phyloP scores from a whole-genome alignment of 2,113 vertebrate species.

The Melanerpes aurifrons region DNA sequence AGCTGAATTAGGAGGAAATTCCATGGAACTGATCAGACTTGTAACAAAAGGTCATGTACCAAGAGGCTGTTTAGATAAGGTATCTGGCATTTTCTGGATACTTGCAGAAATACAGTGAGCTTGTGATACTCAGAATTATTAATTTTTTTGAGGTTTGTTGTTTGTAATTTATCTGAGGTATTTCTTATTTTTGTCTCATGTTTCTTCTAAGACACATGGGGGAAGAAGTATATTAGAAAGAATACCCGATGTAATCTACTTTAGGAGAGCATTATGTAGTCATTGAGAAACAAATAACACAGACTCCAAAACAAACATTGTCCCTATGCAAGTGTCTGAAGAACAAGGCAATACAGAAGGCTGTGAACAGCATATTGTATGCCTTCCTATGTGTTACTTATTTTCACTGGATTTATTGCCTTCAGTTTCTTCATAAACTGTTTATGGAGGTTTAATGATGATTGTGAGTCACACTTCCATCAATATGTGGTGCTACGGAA shows the following conservation, averaged over 20 bases:
- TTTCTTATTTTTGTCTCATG: not conserved
- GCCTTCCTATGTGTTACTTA: not conserved
- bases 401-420: not conserved
- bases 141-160: not conserved
- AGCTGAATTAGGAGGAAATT: constrained; percentile 14
- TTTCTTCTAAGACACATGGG: not conserved
- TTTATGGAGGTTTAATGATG: not conserved
- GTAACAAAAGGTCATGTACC: not conserved
- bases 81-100: constrained; percentile 17
- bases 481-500: not conserved
- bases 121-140: not conserved
- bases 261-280: not conserved
- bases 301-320: not conserved
- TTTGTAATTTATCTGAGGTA: not conserved
- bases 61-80: not conserved
- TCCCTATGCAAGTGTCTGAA: not conserved
- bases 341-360: not conserved
- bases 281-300: not conserved
- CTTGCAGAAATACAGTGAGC: not conserved
- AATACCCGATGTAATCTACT: not conserved
- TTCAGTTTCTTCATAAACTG: not conserved
- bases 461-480: not conserved
- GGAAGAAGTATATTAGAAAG: not conserved
- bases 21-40: constrained; percentile 1
- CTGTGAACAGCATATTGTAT: not conserved